phyloP scores from a whole-genome alignment of 1,140 invertebrate species.

The Carcinoscorpius rotundicauda region DNA sequence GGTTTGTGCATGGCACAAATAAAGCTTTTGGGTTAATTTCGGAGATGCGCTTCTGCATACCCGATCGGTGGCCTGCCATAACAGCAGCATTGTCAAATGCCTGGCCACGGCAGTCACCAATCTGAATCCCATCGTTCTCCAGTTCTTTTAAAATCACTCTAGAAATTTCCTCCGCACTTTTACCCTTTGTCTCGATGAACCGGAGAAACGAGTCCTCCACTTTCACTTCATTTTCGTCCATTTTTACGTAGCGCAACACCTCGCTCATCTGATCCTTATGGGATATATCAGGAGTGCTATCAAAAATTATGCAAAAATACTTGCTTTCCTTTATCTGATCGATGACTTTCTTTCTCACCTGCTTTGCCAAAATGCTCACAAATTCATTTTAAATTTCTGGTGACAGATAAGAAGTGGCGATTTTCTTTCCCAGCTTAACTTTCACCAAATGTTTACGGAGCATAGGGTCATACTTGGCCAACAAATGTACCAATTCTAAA shows the following conservation, averaged over 20 bases:
- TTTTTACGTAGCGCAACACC: too few relatives aligned
- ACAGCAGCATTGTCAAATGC: too few relatives aligned
- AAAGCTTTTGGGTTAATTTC: constrained; percentile 11
- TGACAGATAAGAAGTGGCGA: constrained; percentile 6
- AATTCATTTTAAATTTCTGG: constrained; percentile 19
- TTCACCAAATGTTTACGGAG: constrained; percentile 13
- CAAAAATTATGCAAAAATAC: constrained; percentile 16
- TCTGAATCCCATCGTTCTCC: too few relatives aligned
- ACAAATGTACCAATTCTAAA: constrained; percentile 13
- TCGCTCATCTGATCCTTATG: too few relatives aligned
- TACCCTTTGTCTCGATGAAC: constrained; percentile 11
- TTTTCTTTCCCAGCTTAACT: constrained; percentile 1
- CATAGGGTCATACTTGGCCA: constrained; percentile 17
- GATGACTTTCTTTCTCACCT: constrained; percentile 12
- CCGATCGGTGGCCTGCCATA: too few relatives aligned
- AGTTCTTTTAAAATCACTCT: too few relatives aligned
- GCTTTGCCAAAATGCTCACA: constrained; percentile 9
- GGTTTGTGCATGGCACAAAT: constrained; percentile 10
- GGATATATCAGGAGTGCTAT: too few relatives aligned
- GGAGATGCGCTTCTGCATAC: too few relatives aligned
- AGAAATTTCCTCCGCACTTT: constrained; percentile 6
- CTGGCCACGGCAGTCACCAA: too few relatives aligned
- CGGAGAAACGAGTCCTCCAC: constrained; percentile 6
- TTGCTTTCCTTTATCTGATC: constrained; percentile 8
- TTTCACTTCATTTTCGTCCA: too few relatives aligned